Evolutionary conservation across 2,797 vertebrate genomes (phyloP), one percentile per base, ranked within the genome.

Genomic region (Rhabdomys pumilio): DNA sequence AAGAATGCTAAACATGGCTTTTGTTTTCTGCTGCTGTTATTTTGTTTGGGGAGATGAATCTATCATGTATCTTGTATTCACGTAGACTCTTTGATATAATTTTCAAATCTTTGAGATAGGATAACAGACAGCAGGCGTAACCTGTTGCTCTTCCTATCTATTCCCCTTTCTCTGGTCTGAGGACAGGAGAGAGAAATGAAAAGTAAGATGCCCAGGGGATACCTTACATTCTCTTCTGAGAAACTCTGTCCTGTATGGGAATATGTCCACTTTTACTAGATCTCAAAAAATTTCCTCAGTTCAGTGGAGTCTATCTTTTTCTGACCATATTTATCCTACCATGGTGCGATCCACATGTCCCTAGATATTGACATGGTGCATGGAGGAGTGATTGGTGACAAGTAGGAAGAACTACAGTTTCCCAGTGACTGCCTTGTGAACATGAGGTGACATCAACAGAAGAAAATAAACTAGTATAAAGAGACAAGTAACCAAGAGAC

Each of bases 181-280:
- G 6, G 4, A 9, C 29, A 53, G 2, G 24, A 3, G 7, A n/a
- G 6, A 75, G 26, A 44, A 88, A 3, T 8, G 1, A 90, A 93
- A 38, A 14, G 15, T 29, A 8, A 90, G 73, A 73, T 67, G 91
- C 9, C 38, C 59, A 44, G 7, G 31, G 9, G 44, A 79, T 92
- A 59, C 31, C 17, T n/a, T 92, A 77, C 50, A 65, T 80, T 94
- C 84, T 86, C 34, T 91, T 92, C 53, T 94, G 85, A 93, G 53
- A 90, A 88, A 29, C 57, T 86, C 63, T 89, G 24, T 86, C 50
- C 50, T 8, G 7, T 86, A 10, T 2, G 67, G 44, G 38, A 55
- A 75, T 41, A 72, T 31, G 3, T 41, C n/a, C 17, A 61, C n/a
- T 41, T 3, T 91, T 90, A 89, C 11, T 26, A 29, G 63, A 90